Conservation (phyloP, 2,797 vertebrate genomes). For the Gymnopithys bicolor region DNA sequence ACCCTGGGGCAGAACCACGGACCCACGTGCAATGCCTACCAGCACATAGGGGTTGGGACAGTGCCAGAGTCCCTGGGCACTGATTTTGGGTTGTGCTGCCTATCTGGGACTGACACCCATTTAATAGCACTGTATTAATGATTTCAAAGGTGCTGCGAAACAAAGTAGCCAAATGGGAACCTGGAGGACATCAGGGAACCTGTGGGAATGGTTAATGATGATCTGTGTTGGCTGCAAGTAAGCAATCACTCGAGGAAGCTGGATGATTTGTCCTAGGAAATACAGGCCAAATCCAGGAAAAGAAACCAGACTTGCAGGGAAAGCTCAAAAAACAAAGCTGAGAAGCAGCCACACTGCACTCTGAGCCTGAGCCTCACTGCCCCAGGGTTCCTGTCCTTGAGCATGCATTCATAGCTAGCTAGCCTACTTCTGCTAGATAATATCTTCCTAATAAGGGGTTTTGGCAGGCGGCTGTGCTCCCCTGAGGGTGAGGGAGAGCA, state of each 20-base stretch:
- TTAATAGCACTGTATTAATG: background rate
- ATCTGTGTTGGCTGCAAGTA: background rate
- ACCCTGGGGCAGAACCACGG: background rate
- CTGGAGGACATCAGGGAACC: background rate
- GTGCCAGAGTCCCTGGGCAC: background rate
- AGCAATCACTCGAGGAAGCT: background rate
- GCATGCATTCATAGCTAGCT: background rate
- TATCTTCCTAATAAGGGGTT: background rate
- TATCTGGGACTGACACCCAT: background rate
- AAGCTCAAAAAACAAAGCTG: background rate
- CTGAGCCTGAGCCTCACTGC: background rate
- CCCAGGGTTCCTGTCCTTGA: background rate
- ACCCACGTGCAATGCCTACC: background rate
- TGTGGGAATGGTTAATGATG: background rate
- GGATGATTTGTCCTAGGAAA: background rate
- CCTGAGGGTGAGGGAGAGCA: background rate
- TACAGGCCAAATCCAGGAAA: background rate
- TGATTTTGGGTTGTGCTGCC: background rate
- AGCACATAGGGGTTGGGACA: rapidly evolving
- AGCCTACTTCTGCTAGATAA: background rate
- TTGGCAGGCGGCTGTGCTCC: background rate
- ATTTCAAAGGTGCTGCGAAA: background rate
- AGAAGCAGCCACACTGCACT: background rate
- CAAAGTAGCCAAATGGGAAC: rapidly evolving
- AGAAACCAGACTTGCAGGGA: rapidly evolving